Evolutionary conservation across 2,113 vertebrate genomes (phyloP).

Genomic region (Antechinus flavipes): DNA sequence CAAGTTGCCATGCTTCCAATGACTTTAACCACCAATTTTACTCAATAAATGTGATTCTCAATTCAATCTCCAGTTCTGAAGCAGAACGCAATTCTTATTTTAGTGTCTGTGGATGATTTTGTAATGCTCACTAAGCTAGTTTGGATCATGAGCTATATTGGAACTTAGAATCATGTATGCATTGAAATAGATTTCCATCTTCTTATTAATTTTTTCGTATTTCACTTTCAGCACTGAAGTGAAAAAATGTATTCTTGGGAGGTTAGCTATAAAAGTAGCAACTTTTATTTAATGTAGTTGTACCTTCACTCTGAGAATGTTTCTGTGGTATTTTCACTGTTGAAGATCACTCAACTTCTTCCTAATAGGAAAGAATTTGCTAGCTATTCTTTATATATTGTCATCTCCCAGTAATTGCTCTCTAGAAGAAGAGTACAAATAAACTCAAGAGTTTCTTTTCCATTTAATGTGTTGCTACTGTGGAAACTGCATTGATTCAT

Average conservation of each 20-base stretch:
- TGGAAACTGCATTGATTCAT: conserved; percentile 53
- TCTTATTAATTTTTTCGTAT: not conserved
- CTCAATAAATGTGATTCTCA: conserved; percentile 32
- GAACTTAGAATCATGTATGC: not conserved
- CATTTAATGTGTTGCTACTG: conserved; percentile 56
- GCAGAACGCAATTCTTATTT: conserved; percentile 26
- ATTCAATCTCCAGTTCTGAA: not conserved
- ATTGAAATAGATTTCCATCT: not conserved
- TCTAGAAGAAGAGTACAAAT: conserved; percentile 52
- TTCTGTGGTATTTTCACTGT: conserved; percentile 34
- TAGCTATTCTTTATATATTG: conserved; percentile 43
- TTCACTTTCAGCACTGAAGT: conserved; percentile 33
- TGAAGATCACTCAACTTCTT: conserved; percentile 38
- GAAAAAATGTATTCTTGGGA: conserved; percentile 63
- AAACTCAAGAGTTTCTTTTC: conserved; percentile 53
- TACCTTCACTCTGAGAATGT: conserved; percentile 47
- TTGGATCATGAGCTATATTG: not conserved
- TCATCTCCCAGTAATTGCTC: conserved; percentile 52
- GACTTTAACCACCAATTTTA: conserved; percentile 40
- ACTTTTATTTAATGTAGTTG: conserved; percentile 51
- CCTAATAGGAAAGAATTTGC: conserved; percentile 60
- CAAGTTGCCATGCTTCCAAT: conserved; percentile 38
- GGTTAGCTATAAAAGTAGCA: conserved; percentile 25
- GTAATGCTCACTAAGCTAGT: not conserved
- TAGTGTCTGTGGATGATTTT: conserved; percentile 38